These are phyloP conservation scores for Rotaria macrura DNA, from an alignment of 2,888 invertebrate genomes.

Conservation along the genomic window DNA sequence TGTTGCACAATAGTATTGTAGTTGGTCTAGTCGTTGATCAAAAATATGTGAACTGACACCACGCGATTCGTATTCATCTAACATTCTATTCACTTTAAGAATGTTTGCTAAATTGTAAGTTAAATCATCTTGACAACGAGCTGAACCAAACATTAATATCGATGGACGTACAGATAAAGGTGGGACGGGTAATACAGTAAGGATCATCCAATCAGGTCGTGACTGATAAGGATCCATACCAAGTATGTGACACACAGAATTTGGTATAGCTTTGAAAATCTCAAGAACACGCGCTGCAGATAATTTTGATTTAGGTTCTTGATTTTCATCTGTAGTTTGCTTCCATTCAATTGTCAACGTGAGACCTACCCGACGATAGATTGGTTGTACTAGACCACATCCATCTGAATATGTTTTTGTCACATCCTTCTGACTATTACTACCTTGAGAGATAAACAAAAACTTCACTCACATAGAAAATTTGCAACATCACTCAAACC, in stretches of 20 bases:
- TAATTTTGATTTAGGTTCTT: constrained; percentile 73
- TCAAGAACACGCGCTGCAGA: constrained; percentile 93
- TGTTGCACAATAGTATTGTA: constrained; percentile 96
- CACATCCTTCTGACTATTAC: constrained; percentile 37
- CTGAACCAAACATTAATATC: constrained; percentile 97
- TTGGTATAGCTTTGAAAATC: constrained; percentile 78
- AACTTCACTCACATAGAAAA: no score
- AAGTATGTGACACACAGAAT: constrained; percentile 15
- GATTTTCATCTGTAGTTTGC: constrained; percentile 90
- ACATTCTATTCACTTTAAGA: constrained; percentile 90
- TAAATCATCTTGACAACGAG: constrained; percentile 79
- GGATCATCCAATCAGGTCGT: constrained; percentile 98
- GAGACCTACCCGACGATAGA: constrained; percentile 72
- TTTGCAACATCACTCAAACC: no score
- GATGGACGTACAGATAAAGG: constrained; percentile 78
- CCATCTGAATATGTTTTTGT: constrained; percentile 53
- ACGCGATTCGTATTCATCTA: constrained; percentile 82
- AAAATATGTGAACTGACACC: constrained; percentile 96
- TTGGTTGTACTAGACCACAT: constrained; percentile 94
- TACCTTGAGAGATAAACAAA: constrained; percentile 57
- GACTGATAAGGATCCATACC: constrained; percentile 82
- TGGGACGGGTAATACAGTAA: constrained; percentile 90
- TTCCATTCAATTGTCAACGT: constrained; percentile 94
- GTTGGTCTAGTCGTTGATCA: constrained; percentile 85
- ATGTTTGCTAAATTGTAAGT: constrained; percentile 97